Evolutionary conservation across 2,888 invertebrate genomes (phyloP), one percentile per base, ranked within the genome.

Genomic region (Xestia sexstrigata): DNA sequence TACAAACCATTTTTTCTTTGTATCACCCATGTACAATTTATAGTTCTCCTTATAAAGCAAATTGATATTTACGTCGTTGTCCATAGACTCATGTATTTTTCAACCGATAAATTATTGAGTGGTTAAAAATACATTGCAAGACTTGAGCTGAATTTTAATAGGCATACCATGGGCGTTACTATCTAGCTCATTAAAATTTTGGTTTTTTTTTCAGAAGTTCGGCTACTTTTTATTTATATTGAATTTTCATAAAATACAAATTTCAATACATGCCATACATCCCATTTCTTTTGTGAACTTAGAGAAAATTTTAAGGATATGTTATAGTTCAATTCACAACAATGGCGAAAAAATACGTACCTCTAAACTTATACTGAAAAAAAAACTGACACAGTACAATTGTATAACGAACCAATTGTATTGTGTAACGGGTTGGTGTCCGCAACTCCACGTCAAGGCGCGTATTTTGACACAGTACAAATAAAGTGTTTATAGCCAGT

Each of bases 1-100:
- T n/a, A 63, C 35, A 52, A 35, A 73, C 79, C 62, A 84, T 78
- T 88, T 87, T 88, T 87, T 88, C 70, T 74, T 66, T 70, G 58
- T 72, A 65, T 63, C 70, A 76, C 81, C 66, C 68, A 74, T 81
- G 67, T 81, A 75, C 65, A 82, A 82, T 86, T 86, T 81, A 88
- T 86, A 65, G 79, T 74, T 70, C 81, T 71, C 83, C 81, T 70
- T 87, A 70, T 79, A 77, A 68, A 74, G 81, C 15, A 23, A 82
- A 76, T 74, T 78, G 58, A 82, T 86, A 77, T 82, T 81, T 84
- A 87, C 65, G 49, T 68, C 70, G 71, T 42, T 39, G 78, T 76
- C 42, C 39, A 55, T 35, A 62, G 75, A 68, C 82, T 79, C 71
- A 77, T 80, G 79, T 84, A 81, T 84, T 76, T 88, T 86, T 76